Base-by-base conservation (phyloP, 2,113 vertebrate species). In the Macquaria australasica region DNA sequence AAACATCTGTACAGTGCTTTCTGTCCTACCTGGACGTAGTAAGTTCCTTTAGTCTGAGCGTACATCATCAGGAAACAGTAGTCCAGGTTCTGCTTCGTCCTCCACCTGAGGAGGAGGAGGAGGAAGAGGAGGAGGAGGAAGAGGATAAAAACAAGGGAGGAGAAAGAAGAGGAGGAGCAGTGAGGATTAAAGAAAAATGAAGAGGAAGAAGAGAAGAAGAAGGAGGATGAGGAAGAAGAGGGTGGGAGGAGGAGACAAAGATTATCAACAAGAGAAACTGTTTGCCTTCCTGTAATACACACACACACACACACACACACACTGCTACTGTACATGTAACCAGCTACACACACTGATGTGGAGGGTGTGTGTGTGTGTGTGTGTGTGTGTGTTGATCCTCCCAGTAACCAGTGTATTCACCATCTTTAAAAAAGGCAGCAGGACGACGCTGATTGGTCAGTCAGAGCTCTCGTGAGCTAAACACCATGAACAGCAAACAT, bases 11-110 rank as follows among this genome's bases (percentile, higher is more conserved):
- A 8, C 45, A 3, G 48, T 2, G 23, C 6, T 66, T 50, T 21
- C 6, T 18, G 6, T 68, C 45, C 16, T 53, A 93, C 94, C 94
- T 95, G 94, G 15, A 95, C 94, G 0, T 99, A 99, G 95, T 99
- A 99, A 1, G 97, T 97, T 92, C 98, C 98, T 96, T 99, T 99
- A 89, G 97, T 96, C 93, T 99, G 98, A 8, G 98, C 98, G 6
- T 99, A 99, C 98, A 99, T 99, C 98, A 99, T 99, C 90, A 99
- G 95, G 95, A 98, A 99, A 89, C 98, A 98, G 93, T 98, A 99
- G 89, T 99, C 98, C 48, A 99, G 96, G 94, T 99, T 99, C 96
- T 99, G 98, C 93, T 99, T 99, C 8, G 98, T 99, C 86, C 98
- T 96, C 98, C 98, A 99, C 93, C 98, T 99, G 95, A 77, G 86